Conservation (phyloP, 2,888 invertebrate genomes). For the Megastigmus dorsalis region DNA sequence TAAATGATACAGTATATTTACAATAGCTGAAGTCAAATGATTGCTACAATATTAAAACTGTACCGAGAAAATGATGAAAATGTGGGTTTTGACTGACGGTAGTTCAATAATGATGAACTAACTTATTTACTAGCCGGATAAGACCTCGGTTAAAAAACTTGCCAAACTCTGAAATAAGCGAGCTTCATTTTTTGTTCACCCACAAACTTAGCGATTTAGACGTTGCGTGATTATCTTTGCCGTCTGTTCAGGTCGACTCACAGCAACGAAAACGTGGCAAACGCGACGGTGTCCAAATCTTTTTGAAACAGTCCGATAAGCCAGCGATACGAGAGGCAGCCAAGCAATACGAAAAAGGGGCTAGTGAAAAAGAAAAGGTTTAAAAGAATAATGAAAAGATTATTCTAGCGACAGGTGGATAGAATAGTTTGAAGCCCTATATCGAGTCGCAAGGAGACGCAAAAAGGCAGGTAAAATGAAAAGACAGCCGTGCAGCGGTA, state of each 20-base stretch:
- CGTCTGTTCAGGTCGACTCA: background rate
- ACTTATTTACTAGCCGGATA: too few relatives aligned
- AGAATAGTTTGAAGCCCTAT: too few relatives aligned
- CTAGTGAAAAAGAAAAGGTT: too few relatives aligned
- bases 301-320: slow-evolving; percentile 15
- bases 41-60: too few relatives aligned
- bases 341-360: background rate
- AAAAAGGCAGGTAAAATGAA: background rate
- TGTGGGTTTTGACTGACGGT: slow-evolving; percentile 2
- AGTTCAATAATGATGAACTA: too few relatives aligned
- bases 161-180: too few relatives aligned
- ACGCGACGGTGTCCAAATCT: slow-evolving; percentile 23
- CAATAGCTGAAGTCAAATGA: too few relatives aligned
- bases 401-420: background rate
- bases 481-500: background rate
- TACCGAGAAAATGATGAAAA: too few relatives aligned
- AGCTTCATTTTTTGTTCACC: background rate
- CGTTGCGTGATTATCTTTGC: slow-evolving; percentile 38
- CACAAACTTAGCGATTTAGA: background rate
- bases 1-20: too few relatives aligned
- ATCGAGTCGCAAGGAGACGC: too few relatives aligned
- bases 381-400: background rate
- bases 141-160: too few relatives aligned
- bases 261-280: background rate
- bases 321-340: background rate